Evolutionary conservation across 2,797 vertebrate genomes (phyloP).

Genomic region (Phalanger gymnotis): DNA sequence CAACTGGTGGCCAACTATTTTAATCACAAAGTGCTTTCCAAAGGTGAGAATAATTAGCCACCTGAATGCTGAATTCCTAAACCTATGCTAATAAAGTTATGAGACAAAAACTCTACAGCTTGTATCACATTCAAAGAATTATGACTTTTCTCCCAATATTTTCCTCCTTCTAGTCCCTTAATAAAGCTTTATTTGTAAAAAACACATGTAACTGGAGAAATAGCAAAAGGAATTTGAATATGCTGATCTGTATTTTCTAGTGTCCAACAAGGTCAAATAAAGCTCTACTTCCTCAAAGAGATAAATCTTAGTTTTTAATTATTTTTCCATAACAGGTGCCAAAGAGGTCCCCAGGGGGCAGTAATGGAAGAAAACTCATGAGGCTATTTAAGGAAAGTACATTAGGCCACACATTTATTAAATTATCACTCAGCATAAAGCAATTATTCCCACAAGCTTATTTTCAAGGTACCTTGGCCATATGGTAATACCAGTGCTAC

Average conservation of each 20-base stretch:
- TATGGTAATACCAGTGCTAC: background rate
- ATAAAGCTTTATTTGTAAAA: background rate
- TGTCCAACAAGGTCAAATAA: background rate
- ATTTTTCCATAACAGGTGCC: background rate
- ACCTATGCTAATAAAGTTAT: background rate
- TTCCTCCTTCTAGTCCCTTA: background rate
- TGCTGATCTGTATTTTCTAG: rapidly evolving
- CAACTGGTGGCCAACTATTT: background rate
- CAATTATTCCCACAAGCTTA: background rate
- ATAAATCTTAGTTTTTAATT: slow-evolving; percentile 1
- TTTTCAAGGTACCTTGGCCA: background rate
- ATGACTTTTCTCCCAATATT: background rate
- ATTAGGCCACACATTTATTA: background rate
- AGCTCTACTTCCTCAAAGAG: background rate
- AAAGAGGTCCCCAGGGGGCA: background rate
- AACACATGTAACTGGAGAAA: background rate
- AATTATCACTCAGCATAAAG: slow-evolving; percentile 13
- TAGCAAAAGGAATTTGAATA: background rate
- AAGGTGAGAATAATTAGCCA: background rate
- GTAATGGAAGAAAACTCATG: background rate
- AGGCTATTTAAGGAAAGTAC: background rate
- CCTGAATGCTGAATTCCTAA: background rate
- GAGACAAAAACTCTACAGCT: background rate
- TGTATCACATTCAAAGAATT: background rate
- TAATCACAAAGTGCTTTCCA: background rate